phyloP scores from a whole-genome alignment of 2,797 vertebrate species.

The Neosalanx taihuensis region DNA sequence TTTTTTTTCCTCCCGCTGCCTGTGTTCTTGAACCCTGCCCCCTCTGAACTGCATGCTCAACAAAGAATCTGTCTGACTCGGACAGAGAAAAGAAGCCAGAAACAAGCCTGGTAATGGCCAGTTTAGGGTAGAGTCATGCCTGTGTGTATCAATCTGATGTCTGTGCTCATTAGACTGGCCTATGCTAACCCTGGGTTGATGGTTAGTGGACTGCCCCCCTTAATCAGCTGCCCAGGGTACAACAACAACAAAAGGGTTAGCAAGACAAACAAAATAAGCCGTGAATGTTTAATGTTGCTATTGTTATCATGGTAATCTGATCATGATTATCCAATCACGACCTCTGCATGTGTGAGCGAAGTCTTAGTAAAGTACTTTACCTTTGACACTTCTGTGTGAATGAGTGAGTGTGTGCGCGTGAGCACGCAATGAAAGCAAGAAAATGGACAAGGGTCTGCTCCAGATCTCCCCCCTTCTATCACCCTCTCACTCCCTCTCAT shows the following conservation, averaged over 20 bases:
- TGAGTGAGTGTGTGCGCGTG: not conserved
- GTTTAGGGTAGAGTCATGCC: not conserved
- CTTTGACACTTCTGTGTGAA: not conserved
- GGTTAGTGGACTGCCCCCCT: not conserved
- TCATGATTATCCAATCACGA: conserved; percentile 1
- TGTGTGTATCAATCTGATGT: not conserved
- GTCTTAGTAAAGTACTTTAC: too few relatives aligned
- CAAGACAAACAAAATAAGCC: not conserved
- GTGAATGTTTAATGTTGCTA: not conserved
- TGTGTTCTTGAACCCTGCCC: conserved; percentile 26
- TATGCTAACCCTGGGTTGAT: not conserved
- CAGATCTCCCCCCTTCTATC: not conserved
- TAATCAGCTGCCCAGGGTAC: not conserved
- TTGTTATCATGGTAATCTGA: not conserved
- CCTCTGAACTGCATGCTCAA: conserved; percentile 7
- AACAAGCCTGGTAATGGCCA: not conserved
- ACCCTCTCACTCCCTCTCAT: not conserved
- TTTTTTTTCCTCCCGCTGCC: conserved; percentile 16
- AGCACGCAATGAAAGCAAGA: not conserved
- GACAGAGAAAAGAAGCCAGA: conserved; percentile 10
- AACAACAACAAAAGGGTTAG: not conserved
- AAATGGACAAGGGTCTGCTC: not conserved
- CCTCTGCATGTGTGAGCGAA: not conserved
- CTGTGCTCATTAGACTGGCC: not conserved
- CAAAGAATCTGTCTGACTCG: conserved; percentile 4